These are phyloP conservation scores for Drosophila colorata DNA, from an alignment of 2,888 invertebrate genomes.

Conservation along the genomic window DNA sequence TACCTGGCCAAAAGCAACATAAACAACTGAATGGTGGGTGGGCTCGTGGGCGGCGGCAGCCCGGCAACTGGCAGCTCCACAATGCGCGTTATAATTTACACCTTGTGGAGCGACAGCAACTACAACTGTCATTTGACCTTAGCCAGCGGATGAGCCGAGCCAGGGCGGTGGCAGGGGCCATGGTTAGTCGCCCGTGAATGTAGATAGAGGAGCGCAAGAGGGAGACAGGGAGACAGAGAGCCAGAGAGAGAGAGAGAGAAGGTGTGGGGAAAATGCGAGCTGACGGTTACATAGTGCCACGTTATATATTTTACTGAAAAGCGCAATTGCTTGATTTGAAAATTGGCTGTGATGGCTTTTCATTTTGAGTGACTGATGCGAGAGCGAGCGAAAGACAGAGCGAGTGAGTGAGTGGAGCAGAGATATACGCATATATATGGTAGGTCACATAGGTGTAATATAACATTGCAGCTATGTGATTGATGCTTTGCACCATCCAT, in stretches of 20 bases:
- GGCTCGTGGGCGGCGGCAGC: background rate
- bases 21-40: slow-evolving; percentile 34
- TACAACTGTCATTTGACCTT: slow-evolving; percentile 79
- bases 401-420: background rate
- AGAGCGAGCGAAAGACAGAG: slow-evolving; percentile 4
- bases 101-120: slow-evolving; percentile 64
- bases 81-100: slow-evolving; percentile 81
- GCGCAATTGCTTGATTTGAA: slow-evolving; percentile 75
- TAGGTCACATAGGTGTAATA: slow-evolving; percentile 31
- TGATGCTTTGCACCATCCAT: slow-evolving; percentile 35
- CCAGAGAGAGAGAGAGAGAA: too few species aligned
- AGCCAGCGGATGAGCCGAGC: slow-evolving; percentile 24
- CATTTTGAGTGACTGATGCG: slow-evolving; percentile 65
- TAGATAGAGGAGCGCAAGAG: background rate
- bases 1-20: slow-evolving; percentile 64
- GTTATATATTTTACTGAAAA: slow-evolving; percentile 76
- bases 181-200: slow-evolving; percentile 9
- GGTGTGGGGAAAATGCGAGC: slow-evolving; percentile 13
- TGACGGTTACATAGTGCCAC: slow-evolving; percentile 57
- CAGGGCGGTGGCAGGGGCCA: background rate
- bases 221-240: background rate
- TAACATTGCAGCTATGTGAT: slow-evolving; percentile 46
- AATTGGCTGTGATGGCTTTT: slow-evolving; percentile 75
- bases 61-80: slow-evolving; percentile 65
- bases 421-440: background rate